Conservation (phyloP, 2,797 vertebrate species). For the Furcifer pardalis region DNA sequence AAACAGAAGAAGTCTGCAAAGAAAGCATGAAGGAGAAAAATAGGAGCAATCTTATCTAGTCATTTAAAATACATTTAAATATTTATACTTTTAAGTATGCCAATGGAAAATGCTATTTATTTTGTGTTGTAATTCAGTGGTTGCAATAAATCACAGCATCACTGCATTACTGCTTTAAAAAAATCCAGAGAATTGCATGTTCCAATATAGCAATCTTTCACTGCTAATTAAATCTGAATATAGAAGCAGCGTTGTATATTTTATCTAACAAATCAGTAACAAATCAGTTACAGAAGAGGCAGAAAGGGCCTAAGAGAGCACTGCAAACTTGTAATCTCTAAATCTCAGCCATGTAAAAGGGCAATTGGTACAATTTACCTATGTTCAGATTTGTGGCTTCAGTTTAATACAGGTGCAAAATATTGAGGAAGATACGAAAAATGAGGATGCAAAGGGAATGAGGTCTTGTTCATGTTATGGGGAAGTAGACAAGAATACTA, state of each 20-base stretch:
- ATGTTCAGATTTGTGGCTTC: conserved; percentile 3
- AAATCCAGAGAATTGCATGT: conserved; percentile 48
- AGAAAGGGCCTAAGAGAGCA: conserved; percentile 35
- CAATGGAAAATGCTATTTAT: conserved; percentile 52
- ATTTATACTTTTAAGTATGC: conserved; percentile 15
- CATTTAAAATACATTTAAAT: conserved; percentile 54
- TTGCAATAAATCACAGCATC: conserved; percentile 52
- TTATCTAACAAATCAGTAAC: conserved; percentile 65
- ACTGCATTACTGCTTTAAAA: conserved; percentile 33
- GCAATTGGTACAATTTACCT: not conserved
- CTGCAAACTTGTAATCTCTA: conserved; percentile 17
- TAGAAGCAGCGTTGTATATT: conserved; percentile 36
- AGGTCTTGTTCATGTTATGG: not conserved
- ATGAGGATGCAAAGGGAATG: not conserved
- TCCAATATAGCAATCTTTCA: conserved; percentile 36
- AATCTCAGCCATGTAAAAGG: not conserved
- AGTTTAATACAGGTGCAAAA: not conserved
- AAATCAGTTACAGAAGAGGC: conserved; percentile 32
- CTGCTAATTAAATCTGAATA: conserved; percentile 64
- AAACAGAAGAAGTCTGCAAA: conserved; percentile 41
- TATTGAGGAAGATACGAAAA: not conserved
- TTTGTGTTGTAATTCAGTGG: conserved; percentile 54
- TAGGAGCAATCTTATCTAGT: conserved; percentile 39
- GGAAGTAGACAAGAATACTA: not conserved
- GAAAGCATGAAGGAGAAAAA: conserved; percentile 47